These are phyloP conservation scores for Falco concolor DNA, from an alignment of 2,797 vertebrate species.

Conservation along the genomic window DNA sequence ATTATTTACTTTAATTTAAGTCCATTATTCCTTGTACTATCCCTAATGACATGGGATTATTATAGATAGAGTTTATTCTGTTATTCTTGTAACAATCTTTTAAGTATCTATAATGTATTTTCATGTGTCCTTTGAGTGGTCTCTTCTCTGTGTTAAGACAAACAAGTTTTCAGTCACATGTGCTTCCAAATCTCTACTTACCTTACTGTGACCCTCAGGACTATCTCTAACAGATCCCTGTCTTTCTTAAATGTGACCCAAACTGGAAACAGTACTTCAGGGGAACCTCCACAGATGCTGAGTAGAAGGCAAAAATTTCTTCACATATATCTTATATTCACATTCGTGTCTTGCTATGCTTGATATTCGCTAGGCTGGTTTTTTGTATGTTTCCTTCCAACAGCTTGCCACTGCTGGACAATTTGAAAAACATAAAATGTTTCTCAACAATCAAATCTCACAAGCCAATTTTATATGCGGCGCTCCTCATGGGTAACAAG, in stretches of 20 bases:
- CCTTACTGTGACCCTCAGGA: neutral
- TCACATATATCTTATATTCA: neutral
- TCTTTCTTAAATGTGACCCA: neutral
- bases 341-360: neutral
- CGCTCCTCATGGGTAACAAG: neutral
- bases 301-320: neutral
- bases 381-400: neutral
- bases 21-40: neutral
- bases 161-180: neutral
- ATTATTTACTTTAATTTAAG: neutral
- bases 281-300: neutral
- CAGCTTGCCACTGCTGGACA: neutral
- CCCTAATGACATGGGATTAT: neutral
- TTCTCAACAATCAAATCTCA: neutral
- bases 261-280: neutral
- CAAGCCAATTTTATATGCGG: neutral
- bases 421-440: neutral
- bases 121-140: neutral
- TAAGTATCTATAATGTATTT: neutral
- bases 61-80: neutral
- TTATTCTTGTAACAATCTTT: neutral
- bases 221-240: neutral
- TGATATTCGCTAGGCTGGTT: neutral
- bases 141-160: neutral
- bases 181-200: neutral